Base-by-base conservation (phyloP, 2,797 vertebrate genomes). In the Rhinogobio ventralis region DNA sequence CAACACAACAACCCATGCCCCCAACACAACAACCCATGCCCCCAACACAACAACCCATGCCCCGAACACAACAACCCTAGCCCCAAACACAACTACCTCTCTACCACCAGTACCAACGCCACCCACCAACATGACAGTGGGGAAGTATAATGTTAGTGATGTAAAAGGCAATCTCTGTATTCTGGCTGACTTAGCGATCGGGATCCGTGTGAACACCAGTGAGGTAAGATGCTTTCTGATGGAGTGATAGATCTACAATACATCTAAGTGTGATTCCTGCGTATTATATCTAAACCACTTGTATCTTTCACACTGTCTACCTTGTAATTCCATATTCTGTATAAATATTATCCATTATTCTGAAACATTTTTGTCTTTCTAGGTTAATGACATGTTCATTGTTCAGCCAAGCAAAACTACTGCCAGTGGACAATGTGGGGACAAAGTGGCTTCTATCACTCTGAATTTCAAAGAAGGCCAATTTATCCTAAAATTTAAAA, bases 401-500 rank as follows among this genome's bases (percentile, higher is more conserved):
- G 82, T 96, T 83, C 92, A 94, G 73, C 94, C 92, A 28, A 7
- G 19, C 0, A 0, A 2, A 1, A 91, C 91, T 5, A 4, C 0
- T 0, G 0, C 7, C 8, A 0, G 0, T 0, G 95, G 95, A 49
- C 0, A 0, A 0, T 95, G 94, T 86, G 0, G 1, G 0, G n/a
- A 60, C 0, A 83, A 46, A 9, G 49, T 0, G 0, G 89, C 89
- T 42, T 83, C 0, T 19, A 68, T 96, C 0, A 82, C 3, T 0
- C 67, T 96, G 0, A 0, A 0, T 0, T 94, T 95, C 72, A 1
- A 2, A 0, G 89, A 95, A 67, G 94, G 94, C 9, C 1, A 0
- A 6, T 90, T 96, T 55, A 79, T 25, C 7, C 90, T 96, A 69
- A 17, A 14, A 20, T 95, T 94, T 87, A 82, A 79, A 68, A 94